phyloP scores from a whole-genome alignment of 2,888 invertebrate species.

The Molanna angustata region DNA sequence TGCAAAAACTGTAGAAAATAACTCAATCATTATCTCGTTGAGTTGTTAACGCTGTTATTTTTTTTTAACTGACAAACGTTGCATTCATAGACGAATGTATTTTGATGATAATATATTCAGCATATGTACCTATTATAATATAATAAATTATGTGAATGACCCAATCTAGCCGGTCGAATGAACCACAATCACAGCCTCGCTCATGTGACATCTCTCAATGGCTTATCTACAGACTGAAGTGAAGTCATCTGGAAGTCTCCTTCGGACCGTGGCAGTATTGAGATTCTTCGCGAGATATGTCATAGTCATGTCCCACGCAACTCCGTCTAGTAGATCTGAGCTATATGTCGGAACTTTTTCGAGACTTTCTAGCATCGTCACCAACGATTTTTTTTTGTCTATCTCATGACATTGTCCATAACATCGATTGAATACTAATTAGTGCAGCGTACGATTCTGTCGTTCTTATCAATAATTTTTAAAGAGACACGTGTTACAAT shows the following conservation, averaged over 20 bases:
- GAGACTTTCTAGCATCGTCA: not conserved
- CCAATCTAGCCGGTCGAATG: not conserved
- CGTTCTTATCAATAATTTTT: too few relatives aligned
- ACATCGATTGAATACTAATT: not conserved
- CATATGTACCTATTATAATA: too few relatives aligned
- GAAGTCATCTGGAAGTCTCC: conserved; percentile 17
- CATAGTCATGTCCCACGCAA: not conserved
- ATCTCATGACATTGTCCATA: not conserved
- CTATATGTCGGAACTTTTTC: not conserved
- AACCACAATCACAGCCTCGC: not conserved
- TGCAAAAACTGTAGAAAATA: too few relatives aligned
- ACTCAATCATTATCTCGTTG: too few relatives aligned
- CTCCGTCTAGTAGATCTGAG: not conserved
- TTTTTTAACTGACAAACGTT: too few relatives aligned
- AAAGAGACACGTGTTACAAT: too few relatives aligned
- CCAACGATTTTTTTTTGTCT: not conserved
- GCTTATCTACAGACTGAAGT: conserved; percentile 23
- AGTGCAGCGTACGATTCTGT: too few relatives aligned
- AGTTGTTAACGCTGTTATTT: too few relatives aligned
- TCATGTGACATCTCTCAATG: conserved; percentile 27
- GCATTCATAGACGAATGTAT: too few relatives aligned
- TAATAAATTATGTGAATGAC: not conserved
- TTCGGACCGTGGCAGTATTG: conserved; percentile 16
- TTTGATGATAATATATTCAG: too few relatives aligned
- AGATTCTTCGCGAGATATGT: conserved; percentile 23